Evolutionary conservation across 2,797 vertebrate species (phyloP), one percentile per base, ranked within the genome.

Genomic region (Cryptoblepharus egeriae): DNA sequence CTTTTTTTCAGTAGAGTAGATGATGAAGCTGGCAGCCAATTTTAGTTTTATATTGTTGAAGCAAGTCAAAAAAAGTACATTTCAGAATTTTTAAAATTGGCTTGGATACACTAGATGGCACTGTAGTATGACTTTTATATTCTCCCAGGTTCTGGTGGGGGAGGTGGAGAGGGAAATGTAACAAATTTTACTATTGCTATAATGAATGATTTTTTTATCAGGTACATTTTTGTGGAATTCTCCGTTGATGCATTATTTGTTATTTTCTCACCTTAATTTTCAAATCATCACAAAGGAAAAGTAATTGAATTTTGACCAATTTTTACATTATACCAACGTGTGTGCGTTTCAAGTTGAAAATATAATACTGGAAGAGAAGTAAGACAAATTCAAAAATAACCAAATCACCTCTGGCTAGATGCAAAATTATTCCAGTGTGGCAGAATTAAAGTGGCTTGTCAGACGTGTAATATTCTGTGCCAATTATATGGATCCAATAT

Each of bases 51-150:
- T 7, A 63, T 35, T 52, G 28, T 28, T 26, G n/a, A 42, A 55
- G 16, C 39, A 49, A 72, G 24, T 20, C 5, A 18, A 42, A 60
- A 7, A 60, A 60, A n/a, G n/a, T n/a, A 16, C 1, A 1, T 75
- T 73, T 88, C 85, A 68, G 77, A 92, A 88, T 68, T 85, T 87
- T 87, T 60, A n/a, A 90, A 64, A 35, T 82, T 79, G 91, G 90
- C 89, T 76, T 90, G 76, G 91, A 88, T 95, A 96, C 97, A 97
- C 97, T 98, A 98, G 98, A 95, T 97, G 97, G 97, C 97, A 97
- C 97, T 97, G 96, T 96, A 95, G 95, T 96, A 97, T 96, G 95
- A 83, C 87, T 95, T 96, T 95, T 91, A 87, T 92, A 79, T 79
- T 1, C 4, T 81, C 52, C 13, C 61, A 45, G 18, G 28, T 42